A percentile compares a stretch with the other conserved stretches of the same genome.
Conservation (phyloP, 1,140 invertebrate species). For the Leptinotarsa texana region DNA sequence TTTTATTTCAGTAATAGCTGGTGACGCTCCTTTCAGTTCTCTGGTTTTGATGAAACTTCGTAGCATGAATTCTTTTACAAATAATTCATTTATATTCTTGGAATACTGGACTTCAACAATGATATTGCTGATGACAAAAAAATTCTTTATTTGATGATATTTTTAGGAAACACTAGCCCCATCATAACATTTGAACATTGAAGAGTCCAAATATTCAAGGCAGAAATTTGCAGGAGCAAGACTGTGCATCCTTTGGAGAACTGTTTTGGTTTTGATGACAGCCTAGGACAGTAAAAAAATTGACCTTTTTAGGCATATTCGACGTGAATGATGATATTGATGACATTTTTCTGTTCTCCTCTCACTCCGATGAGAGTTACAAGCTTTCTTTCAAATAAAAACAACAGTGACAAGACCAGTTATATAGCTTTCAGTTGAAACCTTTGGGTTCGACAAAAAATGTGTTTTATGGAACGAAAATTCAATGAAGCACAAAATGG, state of each 20-base stretch:
- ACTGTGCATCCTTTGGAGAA: constrained; percentile 28
- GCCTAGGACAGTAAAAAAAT: neutral
- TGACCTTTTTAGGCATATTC: neutral
- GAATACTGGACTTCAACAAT: neutral
- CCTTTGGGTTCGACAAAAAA: too few species aligned
- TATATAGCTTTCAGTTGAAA: too few species aligned
- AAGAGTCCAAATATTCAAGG: constrained; percentile 37
- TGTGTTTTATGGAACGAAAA: too few species aligned
- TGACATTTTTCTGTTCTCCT: neutral
- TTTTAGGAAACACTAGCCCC: neutral
- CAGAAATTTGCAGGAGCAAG: constrained; percentile 38
- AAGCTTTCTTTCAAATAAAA: too few species aligned
- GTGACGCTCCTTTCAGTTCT: neutral
- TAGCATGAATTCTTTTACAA: neutral
- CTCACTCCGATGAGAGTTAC: too few species aligned
- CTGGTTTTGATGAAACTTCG: neutral
- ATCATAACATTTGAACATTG: too few species aligned
- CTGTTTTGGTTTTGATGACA: neutral
- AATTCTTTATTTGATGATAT: too few species aligned
- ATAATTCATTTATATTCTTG: neutral
- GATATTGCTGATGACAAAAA: neutral
- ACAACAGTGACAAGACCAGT: too few species aligned
- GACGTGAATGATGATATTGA: neutral
- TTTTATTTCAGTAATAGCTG: neutral
- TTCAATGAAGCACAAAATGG: too few species aligned